Conservation (phyloP, 2,113 vertebrate genomes). For the Ploceus nigricollis region DNA sequence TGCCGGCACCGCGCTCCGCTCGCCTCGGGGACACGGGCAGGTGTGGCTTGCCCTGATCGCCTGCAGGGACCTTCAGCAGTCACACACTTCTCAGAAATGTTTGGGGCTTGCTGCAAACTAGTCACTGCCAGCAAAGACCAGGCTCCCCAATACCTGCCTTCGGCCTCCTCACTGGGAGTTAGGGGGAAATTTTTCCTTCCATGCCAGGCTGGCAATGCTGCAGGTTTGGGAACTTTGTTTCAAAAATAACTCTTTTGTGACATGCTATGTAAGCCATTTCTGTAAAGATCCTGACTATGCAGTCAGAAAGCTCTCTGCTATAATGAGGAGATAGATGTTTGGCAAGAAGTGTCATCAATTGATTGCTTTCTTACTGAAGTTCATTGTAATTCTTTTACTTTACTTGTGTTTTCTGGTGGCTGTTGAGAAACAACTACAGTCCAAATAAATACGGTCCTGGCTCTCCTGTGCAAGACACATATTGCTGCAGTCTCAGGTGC, state of each 20-base stretch:
- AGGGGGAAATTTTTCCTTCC: neutral
- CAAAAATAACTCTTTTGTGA: neutral
- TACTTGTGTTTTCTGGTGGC: neutral
- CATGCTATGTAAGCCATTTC: neutral
- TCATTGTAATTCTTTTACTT: neutral
- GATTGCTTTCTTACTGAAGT: neutral
- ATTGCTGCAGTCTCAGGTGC: neutral
- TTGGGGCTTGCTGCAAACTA: neutral
- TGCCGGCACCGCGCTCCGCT: fast-evolving
- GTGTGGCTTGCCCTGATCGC: neutral
- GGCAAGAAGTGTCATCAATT: neutral
- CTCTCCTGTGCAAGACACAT: neutral
- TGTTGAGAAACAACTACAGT: neutral
- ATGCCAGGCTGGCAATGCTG: fast-evolving
- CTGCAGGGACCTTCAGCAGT: neutral
- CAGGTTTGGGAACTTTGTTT: neutral
- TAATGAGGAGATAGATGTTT: neutral
- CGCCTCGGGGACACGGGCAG: neutral
- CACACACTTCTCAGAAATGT: neutral
- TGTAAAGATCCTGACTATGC: neutral
- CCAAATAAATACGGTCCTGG: neutral
- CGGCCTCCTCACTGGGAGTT: neutral
- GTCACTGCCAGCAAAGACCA: neutral
- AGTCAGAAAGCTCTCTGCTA: neutral
- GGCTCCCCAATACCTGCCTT: neutral